Percentiles rank a stretch among this genome's conserved stretches.
phyloP scores from a whole-genome alignment of 1,140 invertebrate genomes.

The Nixonia krombeini region DNA sequence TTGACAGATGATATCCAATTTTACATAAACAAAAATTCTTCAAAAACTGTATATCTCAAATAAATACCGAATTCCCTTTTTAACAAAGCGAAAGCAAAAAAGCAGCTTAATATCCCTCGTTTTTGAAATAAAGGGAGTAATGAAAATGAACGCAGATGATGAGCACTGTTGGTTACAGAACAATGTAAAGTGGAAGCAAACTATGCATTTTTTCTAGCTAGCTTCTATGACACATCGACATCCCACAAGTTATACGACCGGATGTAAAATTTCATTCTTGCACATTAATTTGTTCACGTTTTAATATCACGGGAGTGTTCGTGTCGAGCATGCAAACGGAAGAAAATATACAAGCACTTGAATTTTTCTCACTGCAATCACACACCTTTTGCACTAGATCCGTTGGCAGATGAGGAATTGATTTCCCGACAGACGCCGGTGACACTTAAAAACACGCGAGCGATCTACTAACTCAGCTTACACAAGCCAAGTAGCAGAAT shows the following conservation, averaged over 20 bases:
- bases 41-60: too few species aligned
- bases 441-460: not conserved
- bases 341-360: not conserved
- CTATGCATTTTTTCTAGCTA: not conserved
- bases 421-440: not conserved
- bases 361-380: constrained; percentile 2
- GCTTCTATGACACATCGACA: constrained; percentile 4
- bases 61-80: too few species aligned
- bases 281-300: constrained; percentile 3
- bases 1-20: too few species aligned
- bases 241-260: not conserved
- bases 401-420: not conserved
- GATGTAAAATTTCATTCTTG: constrained; percentile 3
- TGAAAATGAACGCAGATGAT: not conserved
- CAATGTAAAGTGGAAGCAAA: not conserved
- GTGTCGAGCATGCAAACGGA: too few species aligned
- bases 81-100: not conserved
- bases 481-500: not conserved
- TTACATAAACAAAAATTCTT: too few species aligned
- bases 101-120: not conserved
- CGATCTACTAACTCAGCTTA: not conserved
- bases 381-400: not conserved
- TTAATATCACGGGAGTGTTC: constrained; percentile 2
- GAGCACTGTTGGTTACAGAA: not conserved
- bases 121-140: not conserved